Percentiles rank a stretch among this genome's conserved stretches.
Evolutionary conservation across 2,888 invertebrate genomes (phyloP).

Genomic region (Leptinotarsa peninsularis): DNA sequence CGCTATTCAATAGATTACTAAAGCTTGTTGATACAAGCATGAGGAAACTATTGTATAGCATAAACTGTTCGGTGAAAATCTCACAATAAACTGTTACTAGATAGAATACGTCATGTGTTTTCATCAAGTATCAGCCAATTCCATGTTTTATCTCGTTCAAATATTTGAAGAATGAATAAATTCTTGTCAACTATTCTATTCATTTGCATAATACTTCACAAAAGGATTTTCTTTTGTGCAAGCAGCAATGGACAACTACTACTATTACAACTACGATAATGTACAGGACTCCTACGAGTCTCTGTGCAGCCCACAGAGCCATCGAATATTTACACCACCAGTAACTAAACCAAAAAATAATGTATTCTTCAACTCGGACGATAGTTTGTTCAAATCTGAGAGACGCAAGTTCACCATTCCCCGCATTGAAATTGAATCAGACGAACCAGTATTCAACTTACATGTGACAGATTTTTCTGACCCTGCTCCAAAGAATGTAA

Average conservation of each 20-base stretch:
- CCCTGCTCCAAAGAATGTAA: slow-evolving; percentile 64
- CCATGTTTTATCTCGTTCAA: no score
- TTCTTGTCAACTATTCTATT: not conserved
- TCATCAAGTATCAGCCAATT: no score
- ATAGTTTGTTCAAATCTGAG: slow-evolving; percentile 63
- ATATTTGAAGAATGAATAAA: not conserved
- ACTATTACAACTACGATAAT: slow-evolving; percentile 51
- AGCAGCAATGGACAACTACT: slow-evolving; percentile 64
- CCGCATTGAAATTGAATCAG: slow-evolving; percentile 62
- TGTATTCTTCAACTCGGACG: slow-evolving; percentile 65
- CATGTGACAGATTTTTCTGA: slow-evolving; percentile 66
- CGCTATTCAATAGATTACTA: no score
- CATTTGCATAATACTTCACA: slow-evolving; percentile 19
- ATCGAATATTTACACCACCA: slow-evolving; percentile 62
- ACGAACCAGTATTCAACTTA: slow-evolving; percentile 62
- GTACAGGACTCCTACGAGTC: slow-evolving; percentile 61
- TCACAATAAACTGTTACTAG: no score
- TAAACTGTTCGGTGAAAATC: no score
- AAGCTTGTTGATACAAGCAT: no score
- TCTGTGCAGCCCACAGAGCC: slow-evolving; percentile 56
- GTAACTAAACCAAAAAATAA: slow-evolving; percentile 61
- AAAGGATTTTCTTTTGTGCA: slow-evolving; percentile 54
- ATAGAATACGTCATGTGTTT: no score
- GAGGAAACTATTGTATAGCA: no score
- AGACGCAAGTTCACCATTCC: slow-evolving; percentile 61